Conservation (phyloP, 92 coral and sea anemone genomes). For the Parazoanthus swiftii region DNA sequence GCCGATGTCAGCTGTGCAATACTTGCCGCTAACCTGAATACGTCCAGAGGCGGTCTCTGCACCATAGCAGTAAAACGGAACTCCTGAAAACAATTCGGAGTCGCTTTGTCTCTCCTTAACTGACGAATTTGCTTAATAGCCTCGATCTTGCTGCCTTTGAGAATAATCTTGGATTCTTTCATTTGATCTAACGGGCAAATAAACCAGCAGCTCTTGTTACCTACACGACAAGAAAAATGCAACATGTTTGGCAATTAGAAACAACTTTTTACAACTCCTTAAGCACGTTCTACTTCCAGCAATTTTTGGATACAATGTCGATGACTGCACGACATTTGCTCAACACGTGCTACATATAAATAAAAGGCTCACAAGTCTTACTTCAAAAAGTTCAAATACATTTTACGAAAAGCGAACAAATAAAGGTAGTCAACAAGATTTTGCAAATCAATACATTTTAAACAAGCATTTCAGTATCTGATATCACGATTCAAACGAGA, state of each 20-base stretch:
- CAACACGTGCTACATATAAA: too few relatives aligned
- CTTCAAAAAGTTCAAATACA: too few relatives aligned
- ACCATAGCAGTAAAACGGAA: conserved; percentile 53
- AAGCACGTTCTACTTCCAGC: too few relatives aligned
- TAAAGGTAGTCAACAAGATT: too few relatives aligned
- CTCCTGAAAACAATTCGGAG: conserved; percentile 50
- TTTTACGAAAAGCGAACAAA: too few relatives aligned
- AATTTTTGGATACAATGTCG: too few relatives aligned
- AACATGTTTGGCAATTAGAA: not conserved
- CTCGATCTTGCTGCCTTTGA: not conserved
- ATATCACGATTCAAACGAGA: too few relatives aligned
- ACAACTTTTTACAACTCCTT: not conserved
- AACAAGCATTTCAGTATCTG: too few relatives aligned
- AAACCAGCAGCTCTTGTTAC: conserved; percentile 23
- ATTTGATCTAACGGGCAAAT: not conserved
- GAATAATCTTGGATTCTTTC: not conserved
- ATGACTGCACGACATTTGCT: too few relatives aligned
- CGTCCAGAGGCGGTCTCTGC: conserved; percentile 51
- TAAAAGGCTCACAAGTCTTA: too few relatives aligned
- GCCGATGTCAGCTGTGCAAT: not conserved
- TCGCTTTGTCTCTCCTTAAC: conserved; percentile 41
- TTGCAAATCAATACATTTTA: too few relatives aligned
- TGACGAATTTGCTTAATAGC: conserved; percentile 31
- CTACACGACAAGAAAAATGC: not conserved
- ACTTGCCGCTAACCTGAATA: conserved; percentile 54